phyloP scores from a whole-genome alignment of 2,888 invertebrate genomes.

The Nomada ruficornis region DNA sequence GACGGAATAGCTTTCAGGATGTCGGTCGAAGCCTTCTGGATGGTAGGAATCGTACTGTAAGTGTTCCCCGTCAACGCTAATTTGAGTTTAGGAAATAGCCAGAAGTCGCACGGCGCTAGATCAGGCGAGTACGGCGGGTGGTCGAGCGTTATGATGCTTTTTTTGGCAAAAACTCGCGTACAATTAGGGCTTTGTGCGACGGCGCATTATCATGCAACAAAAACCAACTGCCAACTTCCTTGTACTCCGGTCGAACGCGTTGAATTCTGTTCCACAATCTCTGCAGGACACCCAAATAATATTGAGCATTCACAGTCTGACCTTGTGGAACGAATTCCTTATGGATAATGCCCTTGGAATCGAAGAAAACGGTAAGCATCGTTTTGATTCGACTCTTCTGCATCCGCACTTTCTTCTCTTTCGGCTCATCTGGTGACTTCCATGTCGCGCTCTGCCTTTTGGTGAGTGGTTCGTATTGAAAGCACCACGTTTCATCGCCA shows the following conservation, averaged over 20 bases:
- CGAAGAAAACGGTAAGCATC: neutral
- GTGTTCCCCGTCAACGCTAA: too few relatives aligned
- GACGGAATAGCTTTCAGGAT: too few relatives aligned
- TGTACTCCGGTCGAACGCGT: neutral
- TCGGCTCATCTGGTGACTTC: neutral
- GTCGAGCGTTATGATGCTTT: neutral
- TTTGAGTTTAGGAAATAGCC: too few relatives aligned
- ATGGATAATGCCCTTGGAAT: too few relatives aligned
- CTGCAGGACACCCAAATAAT: neutral
- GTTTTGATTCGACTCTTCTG: conserved; percentile 4
- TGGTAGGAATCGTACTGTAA: too few relatives aligned
- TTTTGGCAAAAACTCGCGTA: neutral
- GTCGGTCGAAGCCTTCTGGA: too few relatives aligned
- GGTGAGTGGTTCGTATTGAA: neutral
- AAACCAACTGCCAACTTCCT: neutral
- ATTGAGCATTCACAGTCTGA: too few relatives aligned
- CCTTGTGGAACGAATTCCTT: too few relatives aligned
- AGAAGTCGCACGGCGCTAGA: too few relatives aligned
- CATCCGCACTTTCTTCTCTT: conserved; percentile 1
- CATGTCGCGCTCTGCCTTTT: too few relatives aligned
- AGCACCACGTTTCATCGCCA: conserved; percentile 21
- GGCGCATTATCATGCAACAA: conserved; percentile 2
- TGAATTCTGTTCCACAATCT: neutral
- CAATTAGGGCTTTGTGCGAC: neutral
- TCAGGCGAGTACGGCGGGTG: too few relatives aligned